Evolutionary conservation across 2,888 invertebrate genomes (phyloP).

Genomic region (Torymus auratus): DNA sequence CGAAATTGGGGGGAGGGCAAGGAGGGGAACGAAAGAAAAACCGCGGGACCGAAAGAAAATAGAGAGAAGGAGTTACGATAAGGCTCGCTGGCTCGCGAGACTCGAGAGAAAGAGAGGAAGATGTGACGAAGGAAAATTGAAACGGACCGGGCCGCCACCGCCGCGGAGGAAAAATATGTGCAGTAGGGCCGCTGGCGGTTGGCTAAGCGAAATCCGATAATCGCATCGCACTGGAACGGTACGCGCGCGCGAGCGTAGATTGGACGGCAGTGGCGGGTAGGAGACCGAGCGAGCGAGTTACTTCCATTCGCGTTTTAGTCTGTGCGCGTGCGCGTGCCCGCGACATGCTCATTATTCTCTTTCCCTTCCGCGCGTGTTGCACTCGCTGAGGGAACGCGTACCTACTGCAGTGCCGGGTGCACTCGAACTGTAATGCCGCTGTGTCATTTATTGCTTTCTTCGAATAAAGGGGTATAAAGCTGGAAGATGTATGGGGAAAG

Average conservation of each 20-base stretch:
- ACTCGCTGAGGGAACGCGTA: no score
- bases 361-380: neutral
- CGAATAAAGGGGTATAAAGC: no score
- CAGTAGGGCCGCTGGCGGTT: constrained; percentile 49
- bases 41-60: neutral
- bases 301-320: constrained; percentile 31
- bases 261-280: constrained; percentile 55
- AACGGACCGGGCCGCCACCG: constrained; percentile 52
- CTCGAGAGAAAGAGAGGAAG: constrained; percentile 10
- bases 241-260: constrained; percentile 59
- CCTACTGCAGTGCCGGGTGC: no score
- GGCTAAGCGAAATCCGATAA: constrained; percentile 73
- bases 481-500: no score
- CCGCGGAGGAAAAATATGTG: constrained; percentile 49
- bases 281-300: constrained; percentile 33
- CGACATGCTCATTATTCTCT: constrained; percentile 14
- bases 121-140: constrained; percentile 60
- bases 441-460: no score
- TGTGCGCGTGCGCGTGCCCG: neutral
- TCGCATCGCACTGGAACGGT: constrained; percentile 57
- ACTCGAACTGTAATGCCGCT: no score
- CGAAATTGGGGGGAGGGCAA: neutral
- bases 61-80: constrained; percentile 28
- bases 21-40: neutral
- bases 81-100: neutral